Conservation (phyloP, 2,113 vertebrate genomes). For the Forbesichthys papilliferus region DNA sequence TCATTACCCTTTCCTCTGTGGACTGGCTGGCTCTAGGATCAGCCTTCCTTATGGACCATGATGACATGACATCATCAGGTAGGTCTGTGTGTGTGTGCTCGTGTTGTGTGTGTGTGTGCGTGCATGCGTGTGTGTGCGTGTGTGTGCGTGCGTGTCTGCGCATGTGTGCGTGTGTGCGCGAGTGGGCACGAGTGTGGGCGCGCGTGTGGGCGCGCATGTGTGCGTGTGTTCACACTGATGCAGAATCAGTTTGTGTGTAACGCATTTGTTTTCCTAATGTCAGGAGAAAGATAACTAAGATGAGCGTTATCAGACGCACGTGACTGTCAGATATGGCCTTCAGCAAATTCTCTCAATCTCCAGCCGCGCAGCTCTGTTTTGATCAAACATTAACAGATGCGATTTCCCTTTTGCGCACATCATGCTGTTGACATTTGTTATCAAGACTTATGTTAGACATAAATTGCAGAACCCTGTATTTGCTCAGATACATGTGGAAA, state of each 20-base stretch:
- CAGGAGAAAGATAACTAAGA: background rate
- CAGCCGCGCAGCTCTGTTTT: slow-evolving; percentile 27
- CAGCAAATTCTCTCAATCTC: slow-evolving; percentile 20
- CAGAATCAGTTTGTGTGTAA: background rate
- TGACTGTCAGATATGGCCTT: background rate
- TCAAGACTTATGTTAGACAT: slow-evolving; percentile 61
- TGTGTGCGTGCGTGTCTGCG: background rate
- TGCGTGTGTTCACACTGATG: background rate
- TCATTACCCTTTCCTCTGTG: slow-evolving; percentile 51
- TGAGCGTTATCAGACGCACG: background rate
- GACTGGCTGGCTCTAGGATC: slow-evolving; percentile 46
- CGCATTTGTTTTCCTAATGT: background rate
- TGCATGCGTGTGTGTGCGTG: background rate
- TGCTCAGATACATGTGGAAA: slow-evolving; percentile 61
- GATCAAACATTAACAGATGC: slow-evolving; percentile 56
- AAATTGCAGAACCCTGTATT: slow-evolving; percentile 66
- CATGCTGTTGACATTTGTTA: slow-evolving; percentile 62
- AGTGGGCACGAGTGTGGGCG: too few relatives aligned
- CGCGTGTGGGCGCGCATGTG: background rate
- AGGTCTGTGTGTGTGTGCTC: slow-evolving; percentile 16
- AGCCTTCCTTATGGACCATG: slow-evolving; percentile 36
- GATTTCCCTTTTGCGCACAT: slow-evolving; percentile 31
- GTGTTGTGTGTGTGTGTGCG: background rate
- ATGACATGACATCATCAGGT: slow-evolving; percentile 56
- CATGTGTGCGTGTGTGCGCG: background rate